Conservation (phyloP, 2,888 invertebrate species). For the Macaria liturata region DNA sequence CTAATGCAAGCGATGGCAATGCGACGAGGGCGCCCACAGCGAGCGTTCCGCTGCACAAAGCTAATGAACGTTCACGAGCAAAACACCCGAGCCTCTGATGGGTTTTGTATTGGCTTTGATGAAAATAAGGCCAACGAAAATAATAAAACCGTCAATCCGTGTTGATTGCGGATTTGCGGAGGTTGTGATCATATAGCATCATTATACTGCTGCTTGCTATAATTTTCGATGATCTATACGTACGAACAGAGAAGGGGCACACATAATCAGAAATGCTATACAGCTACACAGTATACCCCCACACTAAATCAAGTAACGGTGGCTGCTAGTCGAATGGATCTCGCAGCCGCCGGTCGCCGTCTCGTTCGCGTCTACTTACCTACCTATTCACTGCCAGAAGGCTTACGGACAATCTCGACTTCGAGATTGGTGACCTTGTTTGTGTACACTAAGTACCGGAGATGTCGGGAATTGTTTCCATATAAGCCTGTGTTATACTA, state of each 20-base stretch:
- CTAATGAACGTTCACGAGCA: constrained; percentile 64
- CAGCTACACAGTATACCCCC: constrained; percentile 13
- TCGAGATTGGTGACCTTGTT: constrained; percentile 48
- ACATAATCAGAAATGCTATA: constrained; percentile 17
- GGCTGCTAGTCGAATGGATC: constrained; percentile 48
- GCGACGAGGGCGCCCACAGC: constrained; percentile 58
- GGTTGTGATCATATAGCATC: not conserved
- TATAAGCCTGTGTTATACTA: constrained; percentile 29
- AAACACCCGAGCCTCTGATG: constrained; percentile 46
- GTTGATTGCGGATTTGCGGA: constrained; percentile 13
- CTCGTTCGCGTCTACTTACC: constrained; percentile 60
- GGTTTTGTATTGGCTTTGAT: constrained; percentile 50
- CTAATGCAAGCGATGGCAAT: constrained; percentile 73
- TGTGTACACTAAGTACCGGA: constrained; percentile 35
- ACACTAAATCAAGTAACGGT: constrained; percentile 56
- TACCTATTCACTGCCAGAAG: constrained; percentile 48
- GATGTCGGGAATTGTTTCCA: constrained; percentile 28
- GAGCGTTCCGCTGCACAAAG: constrained; percentile 56
- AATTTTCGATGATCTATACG: constrained; percentile 37
- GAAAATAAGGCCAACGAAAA: constrained; percentile 40
- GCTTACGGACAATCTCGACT: constrained; percentile 44
- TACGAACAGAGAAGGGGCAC: constrained; percentile 30
- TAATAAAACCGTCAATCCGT: constrained; percentile 25
- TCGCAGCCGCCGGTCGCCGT: constrained; percentile 40
- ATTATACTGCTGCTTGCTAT: constrained; percentile 32